phyloP scores from a whole-genome alignment of 37 sponge, comb jelly and placozoan species.

The Diacarnus erythraeanus region DNA sequence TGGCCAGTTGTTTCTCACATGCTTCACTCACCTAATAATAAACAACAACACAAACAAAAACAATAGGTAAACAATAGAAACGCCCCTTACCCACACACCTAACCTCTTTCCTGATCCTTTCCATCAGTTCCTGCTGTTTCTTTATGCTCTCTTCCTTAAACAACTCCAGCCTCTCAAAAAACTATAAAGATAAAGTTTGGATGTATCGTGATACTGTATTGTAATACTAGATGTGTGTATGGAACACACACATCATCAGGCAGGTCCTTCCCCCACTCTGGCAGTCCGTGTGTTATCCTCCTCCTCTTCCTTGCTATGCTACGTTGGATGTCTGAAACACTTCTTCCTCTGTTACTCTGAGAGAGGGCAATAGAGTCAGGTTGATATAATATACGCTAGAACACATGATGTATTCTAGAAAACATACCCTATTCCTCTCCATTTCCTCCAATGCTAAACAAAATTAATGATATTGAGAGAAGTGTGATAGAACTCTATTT shows the following conservation, averaged over 20 bases:
- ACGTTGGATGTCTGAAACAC: constrained; percentile 1
- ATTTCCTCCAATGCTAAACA: constrained; percentile 40
- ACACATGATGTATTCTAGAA: not conserved
- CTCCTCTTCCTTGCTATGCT: constrained; percentile 16
- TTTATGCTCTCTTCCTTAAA: constrained; percentile 70
- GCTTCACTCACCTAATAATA: constrained; percentile 49
- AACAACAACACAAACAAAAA: not conserved
- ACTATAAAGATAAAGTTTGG: constrained; percentile 31
- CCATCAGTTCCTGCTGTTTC: constrained; percentile 64
- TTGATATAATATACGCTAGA: too few relatives aligned
- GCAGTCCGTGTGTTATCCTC: constrained; percentile 28
- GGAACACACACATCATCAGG: constrained; percentile 61
- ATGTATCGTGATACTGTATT: too few relatives aligned
- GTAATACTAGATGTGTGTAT: too few relatives aligned
- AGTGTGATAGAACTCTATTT: not conserved
- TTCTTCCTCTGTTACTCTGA: constrained; percentile 4
- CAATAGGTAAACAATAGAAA: not conserved
- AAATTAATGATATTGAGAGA: not conserved
- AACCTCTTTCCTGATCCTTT: constrained; percentile 68
- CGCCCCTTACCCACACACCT: not conserved
- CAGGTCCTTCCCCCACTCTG: constrained; percentile 62
- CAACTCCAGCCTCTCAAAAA: constrained; percentile 76
- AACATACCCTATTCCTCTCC: constrained; percentile 27
- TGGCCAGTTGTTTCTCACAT: constrained; percentile 74
- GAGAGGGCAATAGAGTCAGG: not conserved